Conservation (phyloP, 2,797 vertebrate genomes). For the Gymnothorax javanicus region DNA sequence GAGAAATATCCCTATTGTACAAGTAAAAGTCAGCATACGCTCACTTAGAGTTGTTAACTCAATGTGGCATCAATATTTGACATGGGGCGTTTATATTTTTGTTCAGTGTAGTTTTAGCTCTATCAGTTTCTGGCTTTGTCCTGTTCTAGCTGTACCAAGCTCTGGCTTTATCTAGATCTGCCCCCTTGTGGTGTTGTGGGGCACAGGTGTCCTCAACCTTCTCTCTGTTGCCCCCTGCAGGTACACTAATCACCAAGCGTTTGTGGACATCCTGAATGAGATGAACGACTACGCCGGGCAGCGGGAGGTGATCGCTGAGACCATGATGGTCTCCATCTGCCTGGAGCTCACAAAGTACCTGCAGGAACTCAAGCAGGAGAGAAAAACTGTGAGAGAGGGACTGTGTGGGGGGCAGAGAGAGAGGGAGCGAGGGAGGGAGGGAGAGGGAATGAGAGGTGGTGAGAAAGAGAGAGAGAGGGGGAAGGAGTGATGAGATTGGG, state of each 20-base stretch:
- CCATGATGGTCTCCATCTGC: conserved; percentile 84
- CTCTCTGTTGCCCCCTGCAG: conserved; percentile 64
- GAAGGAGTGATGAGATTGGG: not conserved
- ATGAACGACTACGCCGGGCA: conserved; percentile 92
- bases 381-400: not conserved
- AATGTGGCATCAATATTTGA: too few relatives aligned
- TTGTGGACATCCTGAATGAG: conserved; percentile 81
- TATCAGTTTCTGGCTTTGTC: too few relatives aligned
- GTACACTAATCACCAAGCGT: conserved; percentile 50
- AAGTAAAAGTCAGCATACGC: too few relatives aligned
- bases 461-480: not conserved
- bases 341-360: conserved; percentile 84
- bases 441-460: not conserved
- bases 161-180: too few relatives aligned
- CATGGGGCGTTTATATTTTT: too few relatives aligned
- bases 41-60: too few relatives aligned
- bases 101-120: too few relatives aligned
- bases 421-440: not conserved
- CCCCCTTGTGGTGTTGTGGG: not conserved
- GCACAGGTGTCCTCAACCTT: conserved; percentile 47
- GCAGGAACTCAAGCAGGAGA: conserved; percentile 86
- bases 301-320: conserved; percentile 90
- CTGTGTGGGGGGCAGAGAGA: not conserved
- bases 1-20: too few relatives aligned
- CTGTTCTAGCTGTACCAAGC: too few relatives aligned